A percentile compares a stretch with the other conserved stretches of the same genome.
Evolutionary conservation across 1,140 invertebrate genomes (phyloP).

Genomic region (Phenacoccus solenopsis): DNA sequence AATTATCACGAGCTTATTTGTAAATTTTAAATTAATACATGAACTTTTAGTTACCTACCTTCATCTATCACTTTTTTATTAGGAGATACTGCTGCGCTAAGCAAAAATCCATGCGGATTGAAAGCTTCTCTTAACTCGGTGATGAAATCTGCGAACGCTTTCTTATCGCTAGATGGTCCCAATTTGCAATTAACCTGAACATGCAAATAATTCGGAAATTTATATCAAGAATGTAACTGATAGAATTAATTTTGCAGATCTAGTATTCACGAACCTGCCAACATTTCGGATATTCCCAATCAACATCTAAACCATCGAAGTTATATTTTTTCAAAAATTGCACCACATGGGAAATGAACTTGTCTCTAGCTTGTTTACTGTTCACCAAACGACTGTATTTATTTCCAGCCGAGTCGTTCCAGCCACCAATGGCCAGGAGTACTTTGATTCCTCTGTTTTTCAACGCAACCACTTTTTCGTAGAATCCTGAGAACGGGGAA

Average conservation of each 20-base stretch:
- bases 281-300: conserved; percentile 58
- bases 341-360: conserved; percentile 40
- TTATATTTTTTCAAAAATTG: conserved; percentile 42
- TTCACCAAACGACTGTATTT: conserved; percentile 48
- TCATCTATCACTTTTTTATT: conserved; percentile 49
- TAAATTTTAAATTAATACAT: too few species aligned
- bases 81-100: conserved; percentile 73
- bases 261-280: conserved; percentile 44
- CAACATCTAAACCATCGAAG: conserved; percentile 48
- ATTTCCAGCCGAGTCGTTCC: conserved; percentile 48
- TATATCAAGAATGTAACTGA: too few species aligned
- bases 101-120: conserved; percentile 49
- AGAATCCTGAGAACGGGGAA: conserved; percentile 37
- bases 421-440: conserved; percentile 46
- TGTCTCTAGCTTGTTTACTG: conserved; percentile 34
- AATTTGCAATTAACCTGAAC: conserved; percentile 58
- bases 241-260: too few species aligned
- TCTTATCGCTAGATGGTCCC: conserved; percentile 60
- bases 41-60: conserved; percentile 24
- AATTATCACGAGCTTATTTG: too few species aligned
- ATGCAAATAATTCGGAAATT: not conserved
- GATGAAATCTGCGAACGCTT: conserved; percentile 54
- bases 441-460: conserved; percentile 44
- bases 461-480: conserved; percentile 41
- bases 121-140: conserved; percentile 57